Conservation (phyloP, 1,140 invertebrate species). For the Saccostrea echinata region DNA sequence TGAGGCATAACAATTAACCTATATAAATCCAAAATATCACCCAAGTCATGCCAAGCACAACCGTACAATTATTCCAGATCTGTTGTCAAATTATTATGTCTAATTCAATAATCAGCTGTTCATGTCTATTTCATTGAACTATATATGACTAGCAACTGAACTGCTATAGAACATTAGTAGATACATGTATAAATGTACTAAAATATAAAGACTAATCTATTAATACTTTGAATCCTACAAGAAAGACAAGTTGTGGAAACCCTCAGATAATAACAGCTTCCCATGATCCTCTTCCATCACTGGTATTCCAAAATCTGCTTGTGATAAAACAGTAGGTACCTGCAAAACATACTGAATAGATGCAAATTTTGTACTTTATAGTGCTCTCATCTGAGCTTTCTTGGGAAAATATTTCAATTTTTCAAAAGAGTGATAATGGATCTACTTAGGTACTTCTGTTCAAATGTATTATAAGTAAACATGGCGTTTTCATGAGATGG, state of each 20-base stretch:
- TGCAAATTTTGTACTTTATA: no score
- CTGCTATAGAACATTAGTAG: constrained; percentile 9
- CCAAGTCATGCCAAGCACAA: constrained; percentile 3
- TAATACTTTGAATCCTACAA: constrained; percentile 31
- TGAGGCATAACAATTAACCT: background rate
- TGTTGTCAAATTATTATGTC: constrained; percentile 30
- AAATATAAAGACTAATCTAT: constrained; percentile 14
- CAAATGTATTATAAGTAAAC: no score
- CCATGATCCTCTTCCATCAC: constrained; percentile 64
- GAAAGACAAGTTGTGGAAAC: constrained; percentile 25
- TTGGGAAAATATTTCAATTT: no score
- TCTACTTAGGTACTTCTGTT: no score
- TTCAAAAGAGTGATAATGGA: no score
- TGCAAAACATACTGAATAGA: constrained; percentile 80
- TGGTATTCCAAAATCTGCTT: constrained; percentile 93
- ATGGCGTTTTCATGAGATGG: no score
- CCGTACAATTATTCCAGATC: constrained; percentile 23
- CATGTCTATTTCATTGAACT: background rate
- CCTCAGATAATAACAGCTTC: background rate
- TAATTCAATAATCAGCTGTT: constrained; percentile 2
- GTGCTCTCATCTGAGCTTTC: no score
- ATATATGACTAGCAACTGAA: constrained; percentile 35
- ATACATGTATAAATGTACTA: constrained; percentile 28
- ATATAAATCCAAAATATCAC: constrained; percentile 11
- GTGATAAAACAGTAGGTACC: constrained; percentile 95